Base-by-base conservation (phyloP, 2,113 vertebrate genomes). In the Nicator chloris region DNA sequence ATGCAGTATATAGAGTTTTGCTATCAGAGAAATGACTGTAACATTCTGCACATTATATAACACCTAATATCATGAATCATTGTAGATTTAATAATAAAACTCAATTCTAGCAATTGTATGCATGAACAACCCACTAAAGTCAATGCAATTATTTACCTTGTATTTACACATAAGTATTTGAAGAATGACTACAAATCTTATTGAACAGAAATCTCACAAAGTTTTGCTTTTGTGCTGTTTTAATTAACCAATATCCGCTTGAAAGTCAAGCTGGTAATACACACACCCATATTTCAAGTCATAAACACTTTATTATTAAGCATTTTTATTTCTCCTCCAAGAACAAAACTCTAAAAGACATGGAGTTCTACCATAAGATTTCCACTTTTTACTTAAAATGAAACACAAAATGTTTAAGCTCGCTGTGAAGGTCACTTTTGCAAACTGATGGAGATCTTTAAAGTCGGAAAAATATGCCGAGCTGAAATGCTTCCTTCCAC, bases 401-500 rank as follows among this genome's bases (percentile, higher is more conserved):
- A 73, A 83, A 44, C 3, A 33, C 15, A 10, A 75, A 56, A 4
- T 61, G 2, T 49, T 69, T 68, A 20, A 70, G 5, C 10, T 89
- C 16, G 64, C 14, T 31, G 18, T 24, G 30, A 80, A 63, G 56
- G 65, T 63, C 8, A 2, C 15, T 35, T 63, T 51, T 84, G 39
- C n/a, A 82, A 63, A 39, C 9, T 11, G 9, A 57, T 35, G 18
- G 6, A 53, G 17, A 33, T 51, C 42, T 86, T 76, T 56, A 31
- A 61, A 61, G 30, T 33, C 16, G 5, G 30, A 53, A 50, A 9
- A 56, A n/a, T 11, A 11, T 21, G 6, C 4, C 0, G 2, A 76
- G 13, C 35, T 4, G 3, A 92, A 91, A 63, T 27, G 18, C 15
- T 78, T 30, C 18, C 45, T 70, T 96, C 16, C 35, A 11, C 4